Conservation (phyloP, 2,888 invertebrate genomes). For the Nephrocerus scutellatus region DNA sequence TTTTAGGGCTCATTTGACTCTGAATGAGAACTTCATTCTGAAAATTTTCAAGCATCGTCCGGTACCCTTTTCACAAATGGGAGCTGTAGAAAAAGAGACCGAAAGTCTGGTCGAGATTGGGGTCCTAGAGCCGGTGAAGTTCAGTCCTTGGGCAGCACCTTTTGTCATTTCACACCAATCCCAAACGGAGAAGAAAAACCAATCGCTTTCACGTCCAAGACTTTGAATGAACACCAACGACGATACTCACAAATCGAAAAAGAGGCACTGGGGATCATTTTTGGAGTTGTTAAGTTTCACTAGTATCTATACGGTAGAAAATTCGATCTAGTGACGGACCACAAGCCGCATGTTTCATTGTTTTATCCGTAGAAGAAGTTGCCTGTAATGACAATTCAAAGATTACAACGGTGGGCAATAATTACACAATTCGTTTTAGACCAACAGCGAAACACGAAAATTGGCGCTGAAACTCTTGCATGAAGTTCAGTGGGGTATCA, state of each 20-base stretch:
- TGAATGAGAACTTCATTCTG: no score
- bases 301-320: slow-evolving; percentile 37
- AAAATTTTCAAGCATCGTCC: no score
- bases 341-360: slow-evolving; percentile 31
- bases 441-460: slow-evolving; percentile 5
- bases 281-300: slow-evolving; percentile 37
- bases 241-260: slow-evolving; percentile 28
- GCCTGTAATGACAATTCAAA: slow-evolving; percentile 30
- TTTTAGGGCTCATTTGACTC: no score
- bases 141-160: no score
- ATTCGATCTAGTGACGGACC: slow-evolving; percentile 39
- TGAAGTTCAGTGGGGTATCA: slow-evolving; percentile 10
- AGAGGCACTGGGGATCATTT: slow-evolving; percentile 33
- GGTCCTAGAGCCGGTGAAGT: no score
- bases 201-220: slow-evolving; percentile 7
- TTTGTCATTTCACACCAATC: no score
- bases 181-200: slow-evolving; percentile 2
- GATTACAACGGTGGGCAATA: slow-evolving; percentile 9
- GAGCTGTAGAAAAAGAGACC: no score
- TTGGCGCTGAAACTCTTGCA: slow-evolving; percentile 1
- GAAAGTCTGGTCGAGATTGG: no score
- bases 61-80: no score
- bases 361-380: slow-evolving; percentile 28
- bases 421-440: slow-evolving; percentile 3
- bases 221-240: slow-evolving; percentile 21